Base-by-base conservation (phyloP, 2,797 vertebrate species). In the Sarcophilus harrisii region DNA sequence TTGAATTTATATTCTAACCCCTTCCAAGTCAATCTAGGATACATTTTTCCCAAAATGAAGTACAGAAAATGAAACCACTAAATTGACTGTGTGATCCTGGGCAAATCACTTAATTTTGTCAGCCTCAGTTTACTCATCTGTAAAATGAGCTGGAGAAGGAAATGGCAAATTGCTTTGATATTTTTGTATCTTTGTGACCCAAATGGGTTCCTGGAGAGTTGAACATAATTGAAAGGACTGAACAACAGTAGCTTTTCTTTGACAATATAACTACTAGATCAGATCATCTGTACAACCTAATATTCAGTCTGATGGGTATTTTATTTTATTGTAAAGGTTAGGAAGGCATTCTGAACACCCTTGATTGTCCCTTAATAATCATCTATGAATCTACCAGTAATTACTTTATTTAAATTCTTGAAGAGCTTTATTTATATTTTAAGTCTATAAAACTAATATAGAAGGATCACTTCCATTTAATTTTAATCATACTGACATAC, bases 1-100 rank as follows among this genome's bases (percentile, higher is more conserved):
- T 2, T 93, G 38, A 93, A 95, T 90, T 94, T 58, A 66, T 29
- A 60, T 66, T 94, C 95, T 93, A 89, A 13, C 58, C 73, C 54
- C 92, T 38, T 94, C 57, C 87, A 58, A 27, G 38, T 58, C 57
- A 93, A 95, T 59, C 30, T 90, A 94, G 45, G 93, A 96, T 66
- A 29, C 59, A 32, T 81, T 97, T 94, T 96, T 87, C 45, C 10
- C 60, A 91, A n/a, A 92, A 57, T 92, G 49, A 94, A n/a, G 32
- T 81, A 4, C 49, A 9, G 24, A 90, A 49, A 94, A 95, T 52
- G 73, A 3, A 58, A 62, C 38, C 92, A 45, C 87, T 93, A 45
- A 28, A 92, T 73, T 21, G 91, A 14, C 52, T 89, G 90, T 73
- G n/a, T 73, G 66, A 81, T 18, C 66, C 66, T 81, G 18, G 18